Conservation (phyloP, 2,797 vertebrate species). For the Picus viridis region DNA sequence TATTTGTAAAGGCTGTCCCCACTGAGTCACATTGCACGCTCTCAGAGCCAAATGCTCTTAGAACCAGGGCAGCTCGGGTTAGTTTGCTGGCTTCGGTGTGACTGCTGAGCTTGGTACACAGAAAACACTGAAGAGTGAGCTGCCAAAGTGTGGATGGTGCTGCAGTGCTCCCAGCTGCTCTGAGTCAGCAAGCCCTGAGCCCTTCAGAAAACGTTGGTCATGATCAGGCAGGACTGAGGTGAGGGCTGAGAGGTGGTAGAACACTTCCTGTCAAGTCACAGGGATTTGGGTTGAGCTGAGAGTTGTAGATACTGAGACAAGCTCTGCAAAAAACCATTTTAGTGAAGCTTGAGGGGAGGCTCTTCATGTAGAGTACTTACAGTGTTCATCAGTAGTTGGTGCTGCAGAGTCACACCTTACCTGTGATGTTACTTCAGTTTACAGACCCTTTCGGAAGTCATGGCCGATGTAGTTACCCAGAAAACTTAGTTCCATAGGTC, state of each 20-base stretch:
- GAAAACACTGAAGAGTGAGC: neutral
- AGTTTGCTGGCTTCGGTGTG: neutral
- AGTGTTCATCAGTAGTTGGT: neutral
- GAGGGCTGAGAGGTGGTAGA: neutral
- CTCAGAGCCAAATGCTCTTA: rapidly evolving
- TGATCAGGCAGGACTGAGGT: neutral
- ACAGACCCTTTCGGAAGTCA: rapidly evolving
- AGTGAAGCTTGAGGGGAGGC: neutral
- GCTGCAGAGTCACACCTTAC: rapidly evolving
- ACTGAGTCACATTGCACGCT: neutral
- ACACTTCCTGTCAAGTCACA: neutral
- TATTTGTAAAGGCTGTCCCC: neutral
- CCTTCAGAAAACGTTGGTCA: rapidly evolving
- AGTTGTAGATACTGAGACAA: neutral
- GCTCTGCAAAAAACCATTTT: neutral
- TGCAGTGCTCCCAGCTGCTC: neutral
- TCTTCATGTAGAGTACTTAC: neutral
- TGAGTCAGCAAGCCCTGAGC: neutral
- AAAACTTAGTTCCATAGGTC: neutral
- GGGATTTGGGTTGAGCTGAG: neutral
- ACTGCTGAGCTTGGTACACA: neutral
- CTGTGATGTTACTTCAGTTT: neutral
- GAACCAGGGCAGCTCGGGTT: neutral
- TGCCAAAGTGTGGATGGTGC: neutral
- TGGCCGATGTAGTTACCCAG: neutral